phyloP scores from a whole-genome alignment of 1,140 invertebrate species.

The Ostrea denselamellosa region DNA sequence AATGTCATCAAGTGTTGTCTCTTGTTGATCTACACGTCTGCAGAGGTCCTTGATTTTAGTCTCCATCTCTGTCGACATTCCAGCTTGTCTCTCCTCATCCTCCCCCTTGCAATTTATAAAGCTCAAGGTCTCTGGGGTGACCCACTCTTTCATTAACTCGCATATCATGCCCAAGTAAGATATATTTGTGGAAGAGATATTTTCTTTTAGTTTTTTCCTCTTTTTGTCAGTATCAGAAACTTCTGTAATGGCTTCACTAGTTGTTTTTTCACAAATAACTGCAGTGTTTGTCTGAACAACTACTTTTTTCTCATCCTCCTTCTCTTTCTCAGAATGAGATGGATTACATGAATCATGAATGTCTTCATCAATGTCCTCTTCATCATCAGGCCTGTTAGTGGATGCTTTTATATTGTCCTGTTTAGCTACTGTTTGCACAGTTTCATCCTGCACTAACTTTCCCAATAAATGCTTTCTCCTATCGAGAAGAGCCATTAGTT shows the following conservation, averaged over 20 bases:
- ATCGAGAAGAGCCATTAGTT: constrained; percentile 59
- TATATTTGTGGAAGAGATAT: background rate
- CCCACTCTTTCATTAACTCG: constrained; percentile 49
- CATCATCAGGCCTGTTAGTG: background rate
- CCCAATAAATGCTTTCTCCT: constrained; percentile 60
- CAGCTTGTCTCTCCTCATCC: background rate
- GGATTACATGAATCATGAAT: background rate
- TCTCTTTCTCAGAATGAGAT: background rate
- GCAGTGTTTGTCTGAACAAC: background rate
- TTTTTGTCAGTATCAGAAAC: background rate
- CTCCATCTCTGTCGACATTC: background rate
- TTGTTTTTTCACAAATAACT: background rate
- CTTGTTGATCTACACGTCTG: constrained; percentile 1
- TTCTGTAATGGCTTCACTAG: background rate
- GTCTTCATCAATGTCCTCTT: constrained; percentile 13
- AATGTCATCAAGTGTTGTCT: background rate
- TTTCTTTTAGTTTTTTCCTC: background rate
- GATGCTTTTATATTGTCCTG: background rate
- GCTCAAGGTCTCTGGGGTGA: constrained; percentile 35
- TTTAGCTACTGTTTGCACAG: background rate
- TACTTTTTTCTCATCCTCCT: background rate
- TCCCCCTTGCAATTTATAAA: background rate
- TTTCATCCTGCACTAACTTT: constrained; percentile 59
- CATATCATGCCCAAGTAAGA: background rate
- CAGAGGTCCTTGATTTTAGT: background rate